Conservation (phyloP, 2,888 invertebrate genomes). For the Pseudolycoriella hygida region DNA sequence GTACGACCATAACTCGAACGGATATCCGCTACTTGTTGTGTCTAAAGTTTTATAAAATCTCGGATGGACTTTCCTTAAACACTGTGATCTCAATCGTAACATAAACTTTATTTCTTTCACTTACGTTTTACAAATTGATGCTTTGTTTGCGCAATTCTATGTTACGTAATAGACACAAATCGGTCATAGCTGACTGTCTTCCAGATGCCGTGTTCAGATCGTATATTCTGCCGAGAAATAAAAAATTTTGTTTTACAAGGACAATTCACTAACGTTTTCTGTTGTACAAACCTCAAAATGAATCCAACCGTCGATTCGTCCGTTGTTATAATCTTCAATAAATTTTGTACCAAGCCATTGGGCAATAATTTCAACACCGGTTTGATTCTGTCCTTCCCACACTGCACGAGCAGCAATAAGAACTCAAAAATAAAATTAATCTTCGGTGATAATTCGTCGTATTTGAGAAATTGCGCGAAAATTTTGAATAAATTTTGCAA, state of each 20-base stretch:
- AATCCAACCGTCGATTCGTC: conserved; percentile 27
- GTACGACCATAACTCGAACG: too few species aligned
- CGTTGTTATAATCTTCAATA: conserved; percentile 44
- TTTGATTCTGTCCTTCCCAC: conserved; percentile 53
- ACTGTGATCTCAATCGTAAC: too few species aligned
- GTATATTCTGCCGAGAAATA: conserved; percentile 34
- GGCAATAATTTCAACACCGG: conserved; percentile 60
- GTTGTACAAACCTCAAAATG: conserved; percentile 20
- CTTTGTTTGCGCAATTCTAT: conserved; percentile 37
- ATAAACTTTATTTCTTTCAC: too few species aligned
- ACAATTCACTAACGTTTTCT: background rate
- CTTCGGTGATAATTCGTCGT: conserved; percentile 63
- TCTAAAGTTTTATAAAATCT: too few species aligned
- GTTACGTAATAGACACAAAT: conserved; percentile 70
- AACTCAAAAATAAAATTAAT: conserved; percentile 70
- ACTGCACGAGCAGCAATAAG: conserved; percentile 53
- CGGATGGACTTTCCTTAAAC: too few species aligned
- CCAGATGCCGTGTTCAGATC: conserved; percentile 59
- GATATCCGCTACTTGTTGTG: too few species aligned
- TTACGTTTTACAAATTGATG: background rate
- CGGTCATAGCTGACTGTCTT: conserved; percentile 69
- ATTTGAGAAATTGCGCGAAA: conserved; percentile 42
- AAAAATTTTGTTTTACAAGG: background rate
- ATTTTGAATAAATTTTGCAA: conserved; percentile 51
- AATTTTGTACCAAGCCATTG: conserved; percentile 53